phyloP scores from a whole-genome alignment of 2,888 invertebrate species.

The Pollenia amentaria region DNA sequence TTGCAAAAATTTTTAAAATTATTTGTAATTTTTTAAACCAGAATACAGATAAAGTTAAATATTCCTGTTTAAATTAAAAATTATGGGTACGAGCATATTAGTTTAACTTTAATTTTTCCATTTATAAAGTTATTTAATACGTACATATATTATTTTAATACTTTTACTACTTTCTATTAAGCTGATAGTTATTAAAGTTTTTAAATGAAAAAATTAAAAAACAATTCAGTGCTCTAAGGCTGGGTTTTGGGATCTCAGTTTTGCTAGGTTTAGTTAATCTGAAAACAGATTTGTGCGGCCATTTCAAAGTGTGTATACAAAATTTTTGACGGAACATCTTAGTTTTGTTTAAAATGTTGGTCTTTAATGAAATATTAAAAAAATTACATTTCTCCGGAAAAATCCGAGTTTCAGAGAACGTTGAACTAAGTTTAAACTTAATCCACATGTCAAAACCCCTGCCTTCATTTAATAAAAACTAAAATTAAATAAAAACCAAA shows the following conservation, averaged over 20 bases:
- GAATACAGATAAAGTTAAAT: background rate
- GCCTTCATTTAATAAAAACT: too few species aligned
- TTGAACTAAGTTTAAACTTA: too few species aligned
- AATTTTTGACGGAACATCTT: too few species aligned
- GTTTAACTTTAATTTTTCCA: constrained; percentile 35
- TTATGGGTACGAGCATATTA: background rate
- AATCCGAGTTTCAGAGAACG: too few species aligned
- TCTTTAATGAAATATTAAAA: too few species aligned
- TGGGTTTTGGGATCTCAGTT: too few species aligned
- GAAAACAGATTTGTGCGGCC: too few species aligned
- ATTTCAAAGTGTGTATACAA: too few species aligned
- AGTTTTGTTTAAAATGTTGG: too few species aligned
- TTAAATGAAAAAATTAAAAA: background rate
- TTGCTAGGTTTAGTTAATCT: too few species aligned
- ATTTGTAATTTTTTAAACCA: constrained; percentile 3
- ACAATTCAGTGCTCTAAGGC: constrained; percentile 9
- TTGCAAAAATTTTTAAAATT: constrained; percentile 17
- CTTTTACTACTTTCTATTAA: constrained; percentile 14
- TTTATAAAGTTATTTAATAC: constrained; percentile 26
- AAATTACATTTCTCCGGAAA: too few species aligned
- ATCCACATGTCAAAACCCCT: too few species aligned
- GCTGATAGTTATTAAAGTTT: constrained; percentile 34
- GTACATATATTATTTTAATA: constrained; percentile 19
- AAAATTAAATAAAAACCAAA: constrained; percentile 20
- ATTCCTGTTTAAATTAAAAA: background rate